Base-by-base conservation (phyloP, 2,113 vertebrate species). In the Benthochromis sp. region DNA sequence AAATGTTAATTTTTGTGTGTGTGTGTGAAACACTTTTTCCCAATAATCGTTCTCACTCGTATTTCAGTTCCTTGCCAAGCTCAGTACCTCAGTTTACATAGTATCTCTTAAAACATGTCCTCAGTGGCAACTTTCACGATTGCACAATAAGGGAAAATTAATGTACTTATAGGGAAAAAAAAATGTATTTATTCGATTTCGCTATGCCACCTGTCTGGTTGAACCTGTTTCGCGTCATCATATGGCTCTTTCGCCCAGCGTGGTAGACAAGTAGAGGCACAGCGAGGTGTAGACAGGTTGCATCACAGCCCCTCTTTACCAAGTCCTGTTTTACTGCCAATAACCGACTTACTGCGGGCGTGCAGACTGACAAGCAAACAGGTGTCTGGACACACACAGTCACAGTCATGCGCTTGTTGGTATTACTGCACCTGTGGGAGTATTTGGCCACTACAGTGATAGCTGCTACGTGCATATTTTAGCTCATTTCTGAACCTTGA, bases 221-320 rank as follows among this genome's bases (percentile, higher is more conserved):
- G 81, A 86, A 90, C 88, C 84, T 57, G 87, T 53, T 90, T 76
- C 76, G 80, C 14, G n/a, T 87, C 90, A 90, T 76, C 85, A 11
- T 12, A 1, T 16, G 16, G 69, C 19, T 82, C n/a, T 63, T 13
- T n/a, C 10, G n/a, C 76, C 47, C 40, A 8, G n/a, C 6, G 17
- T 40, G 50, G 59, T 59, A 81, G 90, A 89, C 92, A 90, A 63
- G 92, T 83, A 50, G 80, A 92, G 89, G 50, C 92, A 87, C 12
- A 66, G n/a, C 8, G 5, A 53, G 76, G 10, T 45, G 55, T 53
- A 54, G 59, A 63, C 86, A 7, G 9, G 52, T 90, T 90, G 82
- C 91, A 61, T 93, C 84, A 91, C 55, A 55, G 76, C 53, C 55
- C 71, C 31, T 24, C 21, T 61, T 63, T 45, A 47, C 29, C 21